These are phyloP conservation scores for Brienomyrus longianalis DNA, from an alignment of 2,113 vertebrate species.

Conservation along the genomic window DNA sequence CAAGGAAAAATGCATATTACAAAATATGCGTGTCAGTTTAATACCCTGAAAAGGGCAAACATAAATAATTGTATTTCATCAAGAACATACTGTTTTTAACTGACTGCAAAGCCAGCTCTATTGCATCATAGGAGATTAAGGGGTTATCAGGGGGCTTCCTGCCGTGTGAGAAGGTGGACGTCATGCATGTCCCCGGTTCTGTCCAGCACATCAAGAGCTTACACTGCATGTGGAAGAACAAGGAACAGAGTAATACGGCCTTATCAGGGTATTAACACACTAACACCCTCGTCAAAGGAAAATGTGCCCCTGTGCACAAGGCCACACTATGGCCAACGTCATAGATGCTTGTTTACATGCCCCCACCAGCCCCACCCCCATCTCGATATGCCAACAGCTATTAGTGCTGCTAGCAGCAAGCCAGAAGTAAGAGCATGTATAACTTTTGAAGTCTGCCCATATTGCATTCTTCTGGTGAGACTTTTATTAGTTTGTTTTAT, in stretches of 20 bases:
- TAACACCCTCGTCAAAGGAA: constrained; percentile 43
- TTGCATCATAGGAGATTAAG: constrained; percentile 26
- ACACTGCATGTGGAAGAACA: constrained; percentile 65
- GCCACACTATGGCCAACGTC: constrained; percentile 41
- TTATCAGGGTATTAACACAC: constrained; percentile 68
- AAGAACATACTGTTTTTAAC: constrained; percentile 49
- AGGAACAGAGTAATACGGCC: constrained; percentile 55
- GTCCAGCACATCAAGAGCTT: constrained; percentile 62
- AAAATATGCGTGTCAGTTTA: not conserved
- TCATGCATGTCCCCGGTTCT: constrained; percentile 48
- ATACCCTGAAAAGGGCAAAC: too few relatives aligned
- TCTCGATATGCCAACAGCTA: not conserved
- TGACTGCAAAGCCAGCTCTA: constrained; percentile 21
- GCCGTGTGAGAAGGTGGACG: constrained; percentile 39
- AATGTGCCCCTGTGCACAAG: constrained; percentile 45
- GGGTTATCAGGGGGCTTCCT: constrained; percentile 30
- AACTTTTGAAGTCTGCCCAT: not conserved
- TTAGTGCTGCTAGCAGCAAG: not conserved
- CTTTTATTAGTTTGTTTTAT: not conserved
- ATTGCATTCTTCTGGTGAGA: not conserved
- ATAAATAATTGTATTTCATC: not conserved
- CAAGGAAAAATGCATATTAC: not conserved
- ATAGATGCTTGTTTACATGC: constrained; percentile 14
- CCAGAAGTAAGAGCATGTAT: not conserved
- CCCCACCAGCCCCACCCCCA: not conserved